A percentile compares a stretch with the other conserved stretches of the same genome.
phyloP scores from a whole-genome alignment of 2,113 vertebrate species.

The Herpailurus yagouaroundi region DNA sequence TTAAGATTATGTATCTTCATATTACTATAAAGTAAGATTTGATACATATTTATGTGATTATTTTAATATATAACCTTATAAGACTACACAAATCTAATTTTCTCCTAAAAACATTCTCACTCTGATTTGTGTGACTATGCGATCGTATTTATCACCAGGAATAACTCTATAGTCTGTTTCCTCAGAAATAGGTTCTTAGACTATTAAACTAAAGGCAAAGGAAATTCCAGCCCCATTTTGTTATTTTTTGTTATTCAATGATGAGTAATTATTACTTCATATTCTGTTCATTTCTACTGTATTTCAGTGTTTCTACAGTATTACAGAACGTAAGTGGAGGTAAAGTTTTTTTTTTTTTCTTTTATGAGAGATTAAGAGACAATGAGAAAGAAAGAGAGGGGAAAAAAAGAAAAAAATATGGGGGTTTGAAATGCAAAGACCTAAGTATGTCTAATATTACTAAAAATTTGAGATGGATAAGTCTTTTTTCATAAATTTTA shows the following conservation, averaged over 20 bases:
- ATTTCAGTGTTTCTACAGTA: background rate
- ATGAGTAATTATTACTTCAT: background rate
- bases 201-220: background rate
- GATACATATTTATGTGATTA: background rate
- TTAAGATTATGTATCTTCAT: background rate
- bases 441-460: background rate
- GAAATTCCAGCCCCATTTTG: background rate
- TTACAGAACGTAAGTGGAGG: background rate
- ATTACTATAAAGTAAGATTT: background rate
- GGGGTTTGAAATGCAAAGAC: background rate
- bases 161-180: background rate
- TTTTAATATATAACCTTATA: background rate
- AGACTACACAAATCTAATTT: background rate
- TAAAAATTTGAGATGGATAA: background rate
- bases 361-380: background rate
- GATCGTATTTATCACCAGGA: background rate
- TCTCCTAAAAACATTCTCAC: background rate
- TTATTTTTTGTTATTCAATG: background rate
- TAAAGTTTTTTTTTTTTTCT: background rate
- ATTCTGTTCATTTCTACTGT: background rate
- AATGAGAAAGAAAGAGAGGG: background rate
- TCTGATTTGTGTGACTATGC: background rate
- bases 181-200: background rate
- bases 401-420: background rate
- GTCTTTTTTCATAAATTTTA: background rate